Base-by-base conservation (phyloP, 2,888 invertebrate species). In the Ornithoptera alexandrae region DNA sequence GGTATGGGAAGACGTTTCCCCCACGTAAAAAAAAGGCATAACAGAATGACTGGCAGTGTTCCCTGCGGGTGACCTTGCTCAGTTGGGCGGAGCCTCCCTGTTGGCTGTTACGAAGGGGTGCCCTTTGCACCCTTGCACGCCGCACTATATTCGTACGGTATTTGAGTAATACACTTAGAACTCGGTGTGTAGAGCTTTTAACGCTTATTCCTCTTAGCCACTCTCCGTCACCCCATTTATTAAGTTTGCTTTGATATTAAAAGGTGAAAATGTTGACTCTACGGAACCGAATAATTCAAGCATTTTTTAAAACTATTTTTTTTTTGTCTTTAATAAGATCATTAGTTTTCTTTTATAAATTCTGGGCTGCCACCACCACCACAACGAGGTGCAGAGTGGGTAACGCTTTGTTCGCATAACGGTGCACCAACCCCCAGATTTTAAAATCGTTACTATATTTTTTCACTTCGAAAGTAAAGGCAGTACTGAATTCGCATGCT, bases 31-130 rank as follows among this genome's bases (percentile, higher is more conserved):
- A 22, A 22, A 22, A 39, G 39, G 39, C 39, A 39, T 39, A 39
- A 39, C 8, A 39, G 8, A 39, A 7, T 39, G 39, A 5, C 39
- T 39, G 39, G 39, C 10, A 7, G 39, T 39, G 39, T 39, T 1
- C 39, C 39, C 39, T 39, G 53, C 17, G 59, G 30, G n/a, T 62
- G 62, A 42, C 62, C 62, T 62, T 62, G 62, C 62, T 46, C 62
- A 12, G 62, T 62, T 62, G 20, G 62, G 46, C 36, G 60, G 46
- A 46, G 42, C 46, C 46, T 1, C 42, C n/a, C 30, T 62, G 22
- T 20, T 18, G 20, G 46, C 10, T 3, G 18, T 3, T 36, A 42
- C 62, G 42, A 62, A 39, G 46, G 42, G 61, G 61, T 36, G 15
- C 46, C 22, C 15, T 18, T 10, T 42, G 62, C 57, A 39, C 57